Percentiles rank a stretch among this genome's conserved stretches.
These are phyloP conservation scores for Porites divaricata DNA, from an alignment of 92 coral and sea anemone species.

Conservation along the genomic window DNA sequence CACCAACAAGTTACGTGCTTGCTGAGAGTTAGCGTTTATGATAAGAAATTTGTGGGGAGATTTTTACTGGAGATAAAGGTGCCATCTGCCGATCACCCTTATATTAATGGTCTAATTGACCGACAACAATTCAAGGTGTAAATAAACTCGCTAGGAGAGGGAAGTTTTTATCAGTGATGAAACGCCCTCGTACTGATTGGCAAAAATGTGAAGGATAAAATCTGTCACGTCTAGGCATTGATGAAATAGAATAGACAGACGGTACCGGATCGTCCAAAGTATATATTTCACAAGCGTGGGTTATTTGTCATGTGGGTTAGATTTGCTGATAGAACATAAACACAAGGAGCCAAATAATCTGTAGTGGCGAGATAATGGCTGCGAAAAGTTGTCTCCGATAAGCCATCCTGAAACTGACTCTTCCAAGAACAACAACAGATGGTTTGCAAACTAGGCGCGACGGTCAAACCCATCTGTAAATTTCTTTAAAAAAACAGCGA, in stretches of 20 bases:
- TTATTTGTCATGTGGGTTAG: background rate
- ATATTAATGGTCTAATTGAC: background rate
- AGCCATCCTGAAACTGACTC: too few relatives aligned
- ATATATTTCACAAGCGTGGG: background rate
- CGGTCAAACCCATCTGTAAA: too few relatives aligned
- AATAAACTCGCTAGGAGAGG: background rate
- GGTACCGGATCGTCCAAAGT: background rate
- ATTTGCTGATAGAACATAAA: too few relatives aligned
- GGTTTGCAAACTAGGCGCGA: too few relatives aligned
- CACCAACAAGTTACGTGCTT: background rate
- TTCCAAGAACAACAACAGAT: too few relatives aligned
- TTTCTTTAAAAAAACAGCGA: too few relatives aligned
- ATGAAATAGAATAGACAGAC: background rate
- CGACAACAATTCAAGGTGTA: background rate
- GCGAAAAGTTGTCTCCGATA: too few relatives aligned
- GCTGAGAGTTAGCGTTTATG: background rate
- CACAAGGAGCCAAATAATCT: too few relatives aligned
- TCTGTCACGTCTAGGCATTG: too few relatives aligned
- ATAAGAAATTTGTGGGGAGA: slow-evolving; percentile 6
- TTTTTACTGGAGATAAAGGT: background rate
- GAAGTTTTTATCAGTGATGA: background rate
- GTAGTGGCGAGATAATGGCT: too few relatives aligned
- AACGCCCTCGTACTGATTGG: background rate
- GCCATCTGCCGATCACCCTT: slow-evolving; percentile 1
- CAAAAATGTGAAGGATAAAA: background rate